Base-by-base conservation (phyloP, 1,140 invertebrate species). In the Campoletis sonorensis region DNA sequence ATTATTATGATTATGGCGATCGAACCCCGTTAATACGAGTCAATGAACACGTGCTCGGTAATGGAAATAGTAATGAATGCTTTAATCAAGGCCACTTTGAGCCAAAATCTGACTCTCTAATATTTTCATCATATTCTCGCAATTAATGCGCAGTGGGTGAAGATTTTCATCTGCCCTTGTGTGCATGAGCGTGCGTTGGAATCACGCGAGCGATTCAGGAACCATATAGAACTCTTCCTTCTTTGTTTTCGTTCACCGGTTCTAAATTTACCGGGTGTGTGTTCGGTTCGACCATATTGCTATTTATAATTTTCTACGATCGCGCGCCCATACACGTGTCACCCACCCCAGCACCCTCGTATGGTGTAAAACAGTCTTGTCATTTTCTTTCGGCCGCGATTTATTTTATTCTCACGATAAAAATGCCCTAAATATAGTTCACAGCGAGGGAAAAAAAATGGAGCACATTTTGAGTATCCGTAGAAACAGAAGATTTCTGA, bases 241-340 rank as follows among this genome's bases (percentile, higher is more conserved):
- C 79, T 81, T 81, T 81, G 80, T 81, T 77, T 64, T 70, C 76
- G 21, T 76, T 68, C 40, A 77, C 40, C 26, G 40, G 18, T 71
- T 67, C 80, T 81, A 81, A 68, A 77, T 81, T 81, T 81, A 77
- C 58, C 64, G 30, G 16, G 51, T 10, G 72, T 54, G 67, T 77
- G 16, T 54, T 77, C n/a, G 68, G 68, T 33, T 77, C 72, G 51
- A 58, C 40, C 51, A 33, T 81, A 77, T 23, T 11, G n/a, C 73
- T 81, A 81, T 81, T 81, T 81, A 81, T 81, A 81, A 73, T 26
- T 2, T 40, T 77, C 54, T 70, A 27, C 21, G 23, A n/a, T 4
- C 37, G 30, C 21, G n/a, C 72, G 40, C 30, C 71, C 71, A 45
- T 33, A 30, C 80, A 81, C 80, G 80, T 81, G 80, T 81, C 80